Evolutionary conservation across 2,113 vertebrate species (phyloP).

Genomic region (Butorides virescens): DNA sequence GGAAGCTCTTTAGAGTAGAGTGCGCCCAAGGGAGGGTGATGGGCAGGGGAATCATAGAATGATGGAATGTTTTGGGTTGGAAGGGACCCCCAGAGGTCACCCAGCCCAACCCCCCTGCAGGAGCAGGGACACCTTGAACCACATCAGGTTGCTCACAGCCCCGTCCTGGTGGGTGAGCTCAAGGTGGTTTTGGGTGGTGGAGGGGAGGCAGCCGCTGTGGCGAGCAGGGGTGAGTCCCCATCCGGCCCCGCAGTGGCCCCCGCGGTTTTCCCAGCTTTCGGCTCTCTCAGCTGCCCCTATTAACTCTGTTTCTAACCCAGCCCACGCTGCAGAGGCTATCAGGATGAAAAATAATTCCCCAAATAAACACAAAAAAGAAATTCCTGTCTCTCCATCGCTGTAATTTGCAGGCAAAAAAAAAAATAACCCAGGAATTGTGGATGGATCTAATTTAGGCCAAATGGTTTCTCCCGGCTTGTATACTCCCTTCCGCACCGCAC

Average conservation of each 20-base stretch:
- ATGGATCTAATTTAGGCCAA: neutral
- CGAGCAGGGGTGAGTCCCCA: rapidly evolving
- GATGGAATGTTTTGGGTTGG: too few species aligned
- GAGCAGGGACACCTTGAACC: too few species aligned
- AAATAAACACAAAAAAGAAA: neutral
- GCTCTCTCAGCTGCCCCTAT: neutral
- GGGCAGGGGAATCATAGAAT: neutral
- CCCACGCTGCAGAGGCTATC: neutral
- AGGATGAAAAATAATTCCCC: neutral
- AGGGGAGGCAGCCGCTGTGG: neutral
- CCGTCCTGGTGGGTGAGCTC: rapidly evolving
- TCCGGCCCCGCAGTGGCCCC: neutral
- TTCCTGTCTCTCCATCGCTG: neutral
- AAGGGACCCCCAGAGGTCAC: too few species aligned
- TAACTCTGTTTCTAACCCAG: neutral
- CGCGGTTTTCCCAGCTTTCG: neutral
- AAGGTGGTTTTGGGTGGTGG: rapidly evolving
- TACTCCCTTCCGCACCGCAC: neutral
- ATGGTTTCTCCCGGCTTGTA: neutral
- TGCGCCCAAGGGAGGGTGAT: neutral
- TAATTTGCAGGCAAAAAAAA: neutral
- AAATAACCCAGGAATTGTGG: neutral
- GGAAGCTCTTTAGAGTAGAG: neutral
- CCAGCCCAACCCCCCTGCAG: too few species aligned
- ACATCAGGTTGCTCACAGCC: too few species aligned